phyloP scores from a whole-genome alignment of 2,888 invertebrate genomes.

The Hedya salicella region DNA sequence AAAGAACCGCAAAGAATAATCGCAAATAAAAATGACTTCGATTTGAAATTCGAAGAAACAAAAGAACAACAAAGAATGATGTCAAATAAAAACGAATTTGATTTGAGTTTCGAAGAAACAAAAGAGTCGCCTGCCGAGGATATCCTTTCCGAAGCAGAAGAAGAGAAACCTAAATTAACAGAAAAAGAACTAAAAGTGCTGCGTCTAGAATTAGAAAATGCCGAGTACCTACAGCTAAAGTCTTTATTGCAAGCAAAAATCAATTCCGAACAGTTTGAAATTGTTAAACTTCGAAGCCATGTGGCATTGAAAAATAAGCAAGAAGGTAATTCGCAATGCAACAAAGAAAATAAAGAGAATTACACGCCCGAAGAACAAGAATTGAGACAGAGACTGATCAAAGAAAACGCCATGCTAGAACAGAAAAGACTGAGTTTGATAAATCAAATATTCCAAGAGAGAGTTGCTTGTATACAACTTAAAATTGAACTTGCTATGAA shows the following conservation, averaged over 20 bases:
- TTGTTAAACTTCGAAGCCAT: conserved; percentile 86
- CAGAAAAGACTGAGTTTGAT: conserved; percentile 88
- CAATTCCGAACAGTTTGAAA: conserved; percentile 89
- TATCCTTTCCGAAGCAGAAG: conserved; percentile 52
- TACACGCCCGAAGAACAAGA: conserved; percentile 73
- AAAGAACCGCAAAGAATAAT: conserved; percentile 49
- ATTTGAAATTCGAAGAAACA: conserved; percentile 49
- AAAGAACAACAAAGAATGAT: conserved; percentile 50
- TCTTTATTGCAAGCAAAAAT: conserved; percentile 88
- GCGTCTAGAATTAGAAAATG: conserved; percentile 87
- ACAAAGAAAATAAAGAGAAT: conserved; percentile 71
- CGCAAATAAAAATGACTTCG: conserved; percentile 5
- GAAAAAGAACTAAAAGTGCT: conserved; percentile 85
- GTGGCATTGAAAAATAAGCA: conserved; percentile 80
- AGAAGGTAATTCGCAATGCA: conserved; percentile 60
- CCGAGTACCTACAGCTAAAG: conserved; percentile 88
- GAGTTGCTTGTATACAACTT: conserved; percentile 89
- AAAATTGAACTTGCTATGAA: conserved; percentile 88
- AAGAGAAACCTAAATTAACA: conserved; percentile 82
- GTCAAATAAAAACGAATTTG: conserved; percentile 12
- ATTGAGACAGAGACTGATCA: conserved; percentile 73
- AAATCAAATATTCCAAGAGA: conserved; percentile 89
- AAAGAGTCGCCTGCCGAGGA: conserved; percentile 57
- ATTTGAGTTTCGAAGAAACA: conserved; percentile 49
- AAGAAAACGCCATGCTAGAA: conserved; percentile 88